Evolutionary conservation across 1,140 invertebrate species (phyloP).

Genomic region (Batillaria attramentaria): DNA sequence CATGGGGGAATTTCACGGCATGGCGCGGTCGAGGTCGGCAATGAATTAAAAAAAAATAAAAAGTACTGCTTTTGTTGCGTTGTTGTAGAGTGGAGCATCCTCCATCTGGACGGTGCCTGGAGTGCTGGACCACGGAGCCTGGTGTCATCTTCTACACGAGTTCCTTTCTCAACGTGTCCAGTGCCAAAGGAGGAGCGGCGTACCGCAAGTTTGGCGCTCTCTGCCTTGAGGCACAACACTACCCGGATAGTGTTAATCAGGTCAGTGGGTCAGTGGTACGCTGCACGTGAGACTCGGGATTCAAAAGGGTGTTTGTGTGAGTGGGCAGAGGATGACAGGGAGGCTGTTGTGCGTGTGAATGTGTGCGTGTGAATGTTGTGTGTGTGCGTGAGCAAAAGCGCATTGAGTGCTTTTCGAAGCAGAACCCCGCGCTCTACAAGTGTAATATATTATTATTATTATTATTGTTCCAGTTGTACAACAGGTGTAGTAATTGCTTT

Average conservation of each 20-base stretch:
- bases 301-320: neutral
- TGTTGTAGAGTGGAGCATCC: conserved; percentile 78
- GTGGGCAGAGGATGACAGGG: neutral
- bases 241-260: conserved; percentile 91
- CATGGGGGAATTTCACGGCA: too few relatives aligned
- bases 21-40: too few relatives aligned
- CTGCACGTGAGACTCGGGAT: neutral
- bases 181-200: conserved; percentile 81
- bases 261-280: too few relatives aligned
- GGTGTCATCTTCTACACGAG: conserved; percentile 93
- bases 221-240: conserved; percentile 93
- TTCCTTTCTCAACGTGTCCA: conserved; percentile 78
- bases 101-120: conserved; percentile 80
- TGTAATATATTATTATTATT: too few relatives aligned
- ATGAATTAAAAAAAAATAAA: neutral
- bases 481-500: neutral
- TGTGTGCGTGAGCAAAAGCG: too few relatives aligned
- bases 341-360: neutral
- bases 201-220: conserved; percentile 88
- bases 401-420: too few relatives aligned
- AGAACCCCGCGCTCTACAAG: too few relatives aligned
- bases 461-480: neutral
- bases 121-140: conserved; percentile 88
- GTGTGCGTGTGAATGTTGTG: too few relatives aligned
- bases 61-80: conserved; percentile 6